Conservation (phyloP, 2,888 invertebrate species). For the Polymixis flavicincta region DNA sequence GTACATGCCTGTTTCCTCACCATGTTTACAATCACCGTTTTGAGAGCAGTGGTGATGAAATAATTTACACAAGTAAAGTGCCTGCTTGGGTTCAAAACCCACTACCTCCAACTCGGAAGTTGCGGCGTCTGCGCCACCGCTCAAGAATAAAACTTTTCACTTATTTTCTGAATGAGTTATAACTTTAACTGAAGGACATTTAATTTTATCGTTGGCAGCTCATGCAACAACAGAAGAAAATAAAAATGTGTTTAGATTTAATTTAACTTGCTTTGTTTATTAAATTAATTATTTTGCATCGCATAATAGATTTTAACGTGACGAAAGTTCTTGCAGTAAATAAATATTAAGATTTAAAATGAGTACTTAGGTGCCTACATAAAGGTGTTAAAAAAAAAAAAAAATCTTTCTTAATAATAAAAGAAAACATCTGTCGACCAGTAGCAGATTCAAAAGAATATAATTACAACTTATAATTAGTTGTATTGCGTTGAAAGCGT, state of each 20-base stretch:
- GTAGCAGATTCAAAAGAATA: conserved; percentile 72
- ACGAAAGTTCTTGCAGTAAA: neutral
- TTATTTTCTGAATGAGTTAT: no score
- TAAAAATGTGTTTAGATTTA: neutral
- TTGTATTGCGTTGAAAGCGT: conserved; percentile 69
- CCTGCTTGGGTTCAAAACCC: no score
- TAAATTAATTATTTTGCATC: neutral
- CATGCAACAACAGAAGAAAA: neutral
- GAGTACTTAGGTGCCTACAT: neutral
- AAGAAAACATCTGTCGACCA: conserved; percentile 75
- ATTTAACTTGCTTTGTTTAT: neutral
- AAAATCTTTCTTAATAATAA: conserved; percentile 9
- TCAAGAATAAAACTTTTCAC: neutral
- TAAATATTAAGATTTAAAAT: neutral
- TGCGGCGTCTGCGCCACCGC: no score
- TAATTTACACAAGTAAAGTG: no score
- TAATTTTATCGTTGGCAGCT: neutral
- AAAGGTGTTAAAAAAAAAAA: neutral
- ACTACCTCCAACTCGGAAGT: no score
- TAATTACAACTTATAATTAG: conserved; percentile 80
- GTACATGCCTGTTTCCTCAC: no score
- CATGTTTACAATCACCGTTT: no score
- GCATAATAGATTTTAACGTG: neutral
- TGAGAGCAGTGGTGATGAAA: no score
- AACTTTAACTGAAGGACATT: neutral